Conservation (phyloP, 2,113 vertebrate genomes). For the Scartelaos histophorus region DNA sequence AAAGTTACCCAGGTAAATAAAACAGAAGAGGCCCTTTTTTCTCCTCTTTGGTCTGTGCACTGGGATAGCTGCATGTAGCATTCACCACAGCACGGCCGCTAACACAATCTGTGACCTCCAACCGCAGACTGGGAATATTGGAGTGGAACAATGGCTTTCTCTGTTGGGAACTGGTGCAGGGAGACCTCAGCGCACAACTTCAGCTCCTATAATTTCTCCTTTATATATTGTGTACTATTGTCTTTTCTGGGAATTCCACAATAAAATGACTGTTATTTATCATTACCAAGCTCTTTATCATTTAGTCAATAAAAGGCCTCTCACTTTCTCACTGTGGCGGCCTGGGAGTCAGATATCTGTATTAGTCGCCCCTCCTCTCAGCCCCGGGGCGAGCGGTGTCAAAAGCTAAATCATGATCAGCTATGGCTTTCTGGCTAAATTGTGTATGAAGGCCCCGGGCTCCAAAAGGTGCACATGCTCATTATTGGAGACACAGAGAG, state of each 20-base stretch:
- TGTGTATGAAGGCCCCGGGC: conserved; percentile 99
- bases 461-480: conserved; percentile 96
- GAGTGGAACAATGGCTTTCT: conserved; percentile 87
- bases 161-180: conserved; percentile 75
- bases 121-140: conserved; percentile 84
- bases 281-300: conserved; percentile 99
- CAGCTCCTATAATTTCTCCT: conserved; percentile 85
- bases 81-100: conserved; percentile 85
- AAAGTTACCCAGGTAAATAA: not conserved
- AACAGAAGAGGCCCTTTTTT: conserved; percentile 49
- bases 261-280: conserved; percentile 99
- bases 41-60: conserved; percentile 61
- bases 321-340: conserved; percentile 88
- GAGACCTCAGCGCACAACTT: conserved; percentile 66
- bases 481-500: conserved; percentile 96
- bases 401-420: conserved; percentile 99
- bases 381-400: conserved; percentile 97
- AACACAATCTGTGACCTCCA: conserved; percentile 86
- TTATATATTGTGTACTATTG: conserved; percentile 92
- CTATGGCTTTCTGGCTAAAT: conserved; percentile 99
- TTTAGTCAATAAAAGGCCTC: conserved; percentile 99
- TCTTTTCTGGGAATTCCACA: conserved; percentile 99
- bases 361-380: conserved; percentile 93
- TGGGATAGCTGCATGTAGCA: conserved; percentile 70
- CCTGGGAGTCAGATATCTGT: conserved; percentile 99